Evolutionary conservation across 1,140 invertebrate species (phyloP).

Genomic region (Ostrea denselamellosa): DNA sequence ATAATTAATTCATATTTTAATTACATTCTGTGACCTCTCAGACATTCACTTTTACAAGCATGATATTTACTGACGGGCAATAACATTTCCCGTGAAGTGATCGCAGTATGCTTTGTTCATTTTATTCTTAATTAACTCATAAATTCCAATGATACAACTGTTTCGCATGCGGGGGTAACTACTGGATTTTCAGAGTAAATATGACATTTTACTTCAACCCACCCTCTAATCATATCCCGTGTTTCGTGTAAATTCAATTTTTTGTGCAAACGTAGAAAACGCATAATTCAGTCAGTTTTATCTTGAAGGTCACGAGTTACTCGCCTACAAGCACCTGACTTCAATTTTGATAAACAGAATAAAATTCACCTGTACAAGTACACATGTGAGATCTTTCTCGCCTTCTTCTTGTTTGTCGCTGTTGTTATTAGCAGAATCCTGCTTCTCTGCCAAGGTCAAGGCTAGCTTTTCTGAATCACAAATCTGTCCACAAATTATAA

Average conservation of each 20-base stretch:
- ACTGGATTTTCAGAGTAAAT: too few relatives aligned
- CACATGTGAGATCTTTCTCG: background rate
- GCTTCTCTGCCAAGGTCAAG: background rate
- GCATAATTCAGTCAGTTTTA: too few relatives aligned
- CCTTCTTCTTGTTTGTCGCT: background rate
- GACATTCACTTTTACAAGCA: background rate
- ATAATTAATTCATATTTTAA: background rate
- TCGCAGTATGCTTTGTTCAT: background rate
- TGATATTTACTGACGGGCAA: background rate
- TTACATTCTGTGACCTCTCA: background rate
- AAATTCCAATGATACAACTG: background rate
- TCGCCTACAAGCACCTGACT: too few relatives aligned
- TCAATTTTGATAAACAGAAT: background rate
- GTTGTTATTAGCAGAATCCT: background rate
- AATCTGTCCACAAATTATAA: background rate
- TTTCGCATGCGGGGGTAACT: too few relatives aligned
- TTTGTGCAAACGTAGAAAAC: too few relatives aligned
- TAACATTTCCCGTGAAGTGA: background rate
- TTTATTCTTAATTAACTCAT: background rate
- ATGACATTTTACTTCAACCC: too few relatives aligned
- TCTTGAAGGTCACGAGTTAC: too few relatives aligned
- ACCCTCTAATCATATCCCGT: too few relatives aligned
- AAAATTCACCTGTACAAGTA: slow-evolving; percentile 6
- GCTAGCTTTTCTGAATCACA: background rate
- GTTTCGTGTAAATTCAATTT: too few relatives aligned